Evolutionary conservation across 2,113 vertebrate species (phyloP).

Genomic region (Trochalopteron elliotii): DNA sequence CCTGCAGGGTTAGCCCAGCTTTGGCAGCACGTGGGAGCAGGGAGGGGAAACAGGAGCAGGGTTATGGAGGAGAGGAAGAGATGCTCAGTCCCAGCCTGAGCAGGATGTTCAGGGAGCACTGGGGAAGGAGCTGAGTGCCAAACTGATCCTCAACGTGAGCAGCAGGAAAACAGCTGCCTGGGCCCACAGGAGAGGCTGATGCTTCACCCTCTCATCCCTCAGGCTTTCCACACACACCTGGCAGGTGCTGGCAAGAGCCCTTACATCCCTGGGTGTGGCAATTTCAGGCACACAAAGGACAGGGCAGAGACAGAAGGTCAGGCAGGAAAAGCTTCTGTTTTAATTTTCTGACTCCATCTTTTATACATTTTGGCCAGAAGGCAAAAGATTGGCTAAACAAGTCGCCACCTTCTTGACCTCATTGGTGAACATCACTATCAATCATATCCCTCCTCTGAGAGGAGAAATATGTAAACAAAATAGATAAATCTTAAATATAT

Average conservation of each 20-base stretch:
- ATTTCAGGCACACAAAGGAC: too few relatives aligned
- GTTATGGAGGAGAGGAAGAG: not conserved
- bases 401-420: too few relatives aligned
- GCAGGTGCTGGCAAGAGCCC: not conserved
- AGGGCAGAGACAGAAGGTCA: too few relatives aligned
- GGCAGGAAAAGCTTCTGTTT: too few relatives aligned
- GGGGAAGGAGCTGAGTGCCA: not conserved
- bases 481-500: too few relatives aligned
- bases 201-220: not conserved
- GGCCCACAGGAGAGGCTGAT: not conserved
- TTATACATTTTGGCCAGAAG: too few relatives aligned
- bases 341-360: too few relatives aligned
- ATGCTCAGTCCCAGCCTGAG: not conserved
- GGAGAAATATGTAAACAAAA: too few relatives aligned
- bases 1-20: not conserved
- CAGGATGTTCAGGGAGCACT: not conserved
- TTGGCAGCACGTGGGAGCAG: not conserved
- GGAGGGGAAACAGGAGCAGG: not conserved
- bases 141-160: accelerated
- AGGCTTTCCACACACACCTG: accelerated
- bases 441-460: too few relatives aligned
- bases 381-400: too few relatives aligned
- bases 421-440: too few relatives aligned
- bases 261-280: accelerated
- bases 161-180: not conserved